These are phyloP conservation scores for Cremastinae sp. DNA, from an alignment of 2,888 invertebrate species.

Conservation along the genomic window DNA sequence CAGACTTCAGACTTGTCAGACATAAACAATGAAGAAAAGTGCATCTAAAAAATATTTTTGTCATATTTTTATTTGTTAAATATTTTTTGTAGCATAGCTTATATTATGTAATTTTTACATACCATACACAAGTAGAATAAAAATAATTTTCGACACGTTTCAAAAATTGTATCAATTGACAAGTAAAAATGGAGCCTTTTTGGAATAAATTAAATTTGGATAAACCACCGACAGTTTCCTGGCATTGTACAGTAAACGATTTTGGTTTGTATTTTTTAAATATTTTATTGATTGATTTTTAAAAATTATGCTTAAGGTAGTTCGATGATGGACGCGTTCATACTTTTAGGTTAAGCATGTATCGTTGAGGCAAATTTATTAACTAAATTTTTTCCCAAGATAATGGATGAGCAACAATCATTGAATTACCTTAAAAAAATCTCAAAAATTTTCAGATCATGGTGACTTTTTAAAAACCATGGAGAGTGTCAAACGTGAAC, in stretches of 20 bases:
- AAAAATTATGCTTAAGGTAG: neutral
- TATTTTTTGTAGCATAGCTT: too few species aligned
- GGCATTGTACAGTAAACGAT: conserved; percentile 62
- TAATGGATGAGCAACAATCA: neutral
- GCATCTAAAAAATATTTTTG: too few species aligned
- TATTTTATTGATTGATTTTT: conserved; percentile 10
- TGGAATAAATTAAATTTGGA: conserved; percentile 74
- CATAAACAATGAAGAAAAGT: too few species aligned
- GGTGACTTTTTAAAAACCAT: conserved; percentile 61
- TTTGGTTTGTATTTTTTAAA: conserved; percentile 67
- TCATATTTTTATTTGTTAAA: too few species aligned
- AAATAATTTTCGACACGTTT: too few species aligned
- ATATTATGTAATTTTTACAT: too few species aligned
- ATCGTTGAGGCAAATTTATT: too few species aligned
- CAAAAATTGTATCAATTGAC: too few species aligned
- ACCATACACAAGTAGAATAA: too few species aligned
- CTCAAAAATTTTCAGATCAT: conserved; percentile 66
- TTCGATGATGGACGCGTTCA: too few species aligned
- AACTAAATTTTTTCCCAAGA: neutral
- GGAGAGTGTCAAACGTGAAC: conserved; percentile 66
- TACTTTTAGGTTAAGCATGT: too few species aligned
- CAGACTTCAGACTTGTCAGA: too few species aligned
- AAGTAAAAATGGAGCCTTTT: conserved; percentile 67
- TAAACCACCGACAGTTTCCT: conserved; percentile 71
- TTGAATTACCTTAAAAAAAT: neutral